These are phyloP conservation scores for Poeciliopsis gracilis DNA, from an alignment of 2,797 vertebrate genomes.

Conservation along the genomic window DNA sequence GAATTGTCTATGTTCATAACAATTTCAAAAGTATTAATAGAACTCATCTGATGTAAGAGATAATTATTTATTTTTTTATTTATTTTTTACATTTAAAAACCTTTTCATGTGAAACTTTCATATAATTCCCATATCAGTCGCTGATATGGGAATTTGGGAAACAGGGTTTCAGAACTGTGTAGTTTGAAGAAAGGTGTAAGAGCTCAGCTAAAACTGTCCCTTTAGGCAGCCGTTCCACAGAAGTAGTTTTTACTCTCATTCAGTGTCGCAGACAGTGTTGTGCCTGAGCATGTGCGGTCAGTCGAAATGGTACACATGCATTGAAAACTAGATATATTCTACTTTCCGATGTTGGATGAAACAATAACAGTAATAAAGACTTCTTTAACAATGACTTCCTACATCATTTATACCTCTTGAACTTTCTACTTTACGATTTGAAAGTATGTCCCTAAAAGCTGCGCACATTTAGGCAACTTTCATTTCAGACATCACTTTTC, in stretches of 20 bases:
- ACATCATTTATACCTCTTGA: no score
- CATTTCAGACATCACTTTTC: no score
- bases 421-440: no score
- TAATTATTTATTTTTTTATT: no score
- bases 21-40: no score
- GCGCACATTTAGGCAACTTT: neutral
- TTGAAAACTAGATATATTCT: neutral
- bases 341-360: neutral
- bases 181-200: constrained; percentile 28
- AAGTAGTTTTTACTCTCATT: constrained; percentile 43
- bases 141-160: constrained; percentile 34
- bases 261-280: constrained; percentile 17
- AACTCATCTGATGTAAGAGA: no score
- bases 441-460: no score
- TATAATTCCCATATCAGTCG: constrained; percentile 15
- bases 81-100: no score
- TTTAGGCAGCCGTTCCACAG: constrained; percentile 2
- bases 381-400: no score
- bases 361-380: neutral
- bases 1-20: no score
- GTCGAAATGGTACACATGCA: neutral
- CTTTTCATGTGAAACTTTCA: no score
- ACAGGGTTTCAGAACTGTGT: constrained; percentile 15
- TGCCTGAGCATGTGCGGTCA: constrained; percentile 11
- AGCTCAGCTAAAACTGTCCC: constrained; percentile 13